Base-by-base conservation (phyloP, 2,797 vertebrate genomes). In the Enteromius viviparus region DNA sequence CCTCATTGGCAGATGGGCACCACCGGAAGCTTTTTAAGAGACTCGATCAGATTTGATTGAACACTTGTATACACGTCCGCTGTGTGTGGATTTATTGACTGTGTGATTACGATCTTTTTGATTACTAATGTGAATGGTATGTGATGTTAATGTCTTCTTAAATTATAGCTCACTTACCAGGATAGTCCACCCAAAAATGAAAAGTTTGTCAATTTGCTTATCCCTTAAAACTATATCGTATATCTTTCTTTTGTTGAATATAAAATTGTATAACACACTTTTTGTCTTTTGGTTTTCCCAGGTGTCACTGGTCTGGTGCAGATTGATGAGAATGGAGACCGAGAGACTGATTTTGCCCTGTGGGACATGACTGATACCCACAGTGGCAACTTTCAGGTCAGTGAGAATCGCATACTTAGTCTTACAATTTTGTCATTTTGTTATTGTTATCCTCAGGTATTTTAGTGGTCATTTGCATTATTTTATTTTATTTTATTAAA, bases 331-430 rank as follows among this genome's bases (percentile, higher is more conserved):
- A 97, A 93, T 0, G 97, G 97, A 3, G 97, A 98, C 85, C 89
- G 97, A 84, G 97, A 99, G 91, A 97, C 94, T 0, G 96, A 98
- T 89, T 98, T 96, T 0, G 96, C 96, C 40, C 90, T 99, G 76
- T 99, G 97, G 97, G 97, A 97, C 91, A 94, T 97, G 94, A 90
- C 89, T 1, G 94, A 97, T 29, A 93, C 91, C 0, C 87, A 84
- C 19, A 89, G 19, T 3, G 95, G 95, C 2, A 34, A 87, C n/a
- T 99, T 96, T 90, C 94, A 97, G 94, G 96, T 97, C 58, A 58
- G 60, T 78, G 5, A 69, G 29, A 66, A 37, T 62, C 11, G 4
- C 42, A 64, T 23, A 53, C 45, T 21, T 21, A 51, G 5, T 74
- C 29, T 3, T 45, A 29, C 34, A 82, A 32, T 42, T 80, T 55